Evolutionary conservation across 1,140 invertebrate species (phyloP).

Genomic region (Thalassaphorura encarpata): DNA sequence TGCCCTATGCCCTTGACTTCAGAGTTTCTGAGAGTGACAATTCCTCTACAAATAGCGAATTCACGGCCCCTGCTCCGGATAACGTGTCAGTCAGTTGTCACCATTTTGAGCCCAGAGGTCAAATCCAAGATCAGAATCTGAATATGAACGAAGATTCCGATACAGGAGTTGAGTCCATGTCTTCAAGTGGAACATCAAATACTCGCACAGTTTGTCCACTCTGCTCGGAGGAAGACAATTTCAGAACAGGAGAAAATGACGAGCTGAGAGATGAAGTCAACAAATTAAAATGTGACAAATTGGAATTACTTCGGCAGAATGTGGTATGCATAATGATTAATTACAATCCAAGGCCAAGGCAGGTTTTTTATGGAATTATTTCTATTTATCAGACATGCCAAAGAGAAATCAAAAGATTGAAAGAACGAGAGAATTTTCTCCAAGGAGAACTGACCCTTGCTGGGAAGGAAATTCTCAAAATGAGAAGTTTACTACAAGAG

Average conservation of each 20-base stretch:
- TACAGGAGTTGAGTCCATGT: slow-evolving; percentile 85
- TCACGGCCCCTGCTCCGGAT: too few species aligned
- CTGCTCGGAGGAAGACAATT: slow-evolving; percentile 36
- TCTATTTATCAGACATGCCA: slow-evolving; percentile 69
- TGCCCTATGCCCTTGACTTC: too few species aligned
- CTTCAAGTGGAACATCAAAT: slow-evolving; percentile 70
- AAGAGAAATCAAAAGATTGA: slow-evolving; percentile 78
- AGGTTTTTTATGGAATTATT: too few species aligned
- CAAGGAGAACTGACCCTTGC: slow-evolving; percentile 69
- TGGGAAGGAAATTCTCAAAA: slow-evolving; percentile 69
- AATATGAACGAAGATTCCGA: slow-evolving; percentile 78
- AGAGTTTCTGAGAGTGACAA: too few species aligned
- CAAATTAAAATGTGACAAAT: slow-evolving; percentile 82
- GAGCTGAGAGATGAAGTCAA: slow-evolving; percentile 70
- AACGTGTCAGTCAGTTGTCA: too few species aligned
- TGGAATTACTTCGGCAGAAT: slow-evolving; percentile 83
- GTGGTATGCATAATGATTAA: slow-evolving; percentile 56
- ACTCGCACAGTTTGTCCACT: slow-evolving; percentile 38
- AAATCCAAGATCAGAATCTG: too few species aligned
- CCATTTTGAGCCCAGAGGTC: too few species aligned
- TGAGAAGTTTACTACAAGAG: slow-evolving; percentile 68
- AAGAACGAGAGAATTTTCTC: slow-evolving; percentile 71
- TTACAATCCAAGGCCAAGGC: not conserved
- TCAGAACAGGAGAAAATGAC: slow-evolving; percentile 38
- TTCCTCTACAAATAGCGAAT: too few species aligned